Base-by-base conservation (phyloP, 2,113 vertebrate species). In the Mus spicilegus region DNA sequence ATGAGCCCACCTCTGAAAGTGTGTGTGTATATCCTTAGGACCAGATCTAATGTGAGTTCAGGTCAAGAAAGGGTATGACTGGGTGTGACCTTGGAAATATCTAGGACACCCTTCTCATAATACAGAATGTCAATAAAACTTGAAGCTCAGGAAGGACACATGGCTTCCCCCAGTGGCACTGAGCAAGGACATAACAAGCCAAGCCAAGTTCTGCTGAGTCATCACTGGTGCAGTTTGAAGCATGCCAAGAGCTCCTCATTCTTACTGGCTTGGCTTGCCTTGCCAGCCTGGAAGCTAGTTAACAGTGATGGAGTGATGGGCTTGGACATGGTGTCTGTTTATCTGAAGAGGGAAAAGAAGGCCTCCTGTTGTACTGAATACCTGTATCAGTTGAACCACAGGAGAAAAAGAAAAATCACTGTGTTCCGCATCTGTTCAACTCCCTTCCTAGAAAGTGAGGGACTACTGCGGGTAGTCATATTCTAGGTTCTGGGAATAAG, bases 1-100 rank as follows among this genome's bases (percentile, higher is more conserved):
- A 89, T 70, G 58, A 86, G 76, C 56, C 94, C 94, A 61, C 56
- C 76, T 87, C 88, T 95, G 91, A 97, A 96, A 92, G 72, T 95
- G 20, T 84, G 28, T 87, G 49, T 63, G 26, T 14, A 30, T 75
- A 14, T 86, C 77, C 89, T 65, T 51, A 88, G 88, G 54, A 39
- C 49, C 70, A 88, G 82, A 78, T 90, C 24, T 51, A 20, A 78
- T 51, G 26, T 77, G 89, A 92, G 42, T 69, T 22, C 22, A 73
- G 63, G 39, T 78, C 89, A 80, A 65, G 46, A 77, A 78, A 87
- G 69, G 78, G 92, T 85, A 69, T 78, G 82, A 30, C 42, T 67
- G 14, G n/a, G 12, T 91, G 26, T 93, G 33, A 82, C 86, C 89
- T 91, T 76, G 77, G 67, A 91, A 93, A 78, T 65, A 58, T 39